Conservation (phyloP, 2,888 invertebrate species). For the Callosobruchus maculatus region DNA sequence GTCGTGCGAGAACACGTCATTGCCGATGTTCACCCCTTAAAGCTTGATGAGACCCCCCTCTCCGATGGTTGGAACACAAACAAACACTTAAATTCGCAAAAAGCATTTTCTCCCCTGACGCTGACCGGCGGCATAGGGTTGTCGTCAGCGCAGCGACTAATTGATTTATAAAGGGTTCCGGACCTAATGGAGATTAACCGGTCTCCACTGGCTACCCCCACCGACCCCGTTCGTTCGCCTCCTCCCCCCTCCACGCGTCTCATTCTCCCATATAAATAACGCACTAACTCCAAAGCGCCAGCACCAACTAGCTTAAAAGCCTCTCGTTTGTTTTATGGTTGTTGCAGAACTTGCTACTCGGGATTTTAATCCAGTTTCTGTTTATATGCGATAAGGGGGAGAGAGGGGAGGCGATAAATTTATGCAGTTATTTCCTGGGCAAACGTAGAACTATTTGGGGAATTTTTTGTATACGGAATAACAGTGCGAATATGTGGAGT, state of each 20-base stretch:
- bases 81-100: not conserved
- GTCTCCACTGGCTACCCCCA: not conserved
- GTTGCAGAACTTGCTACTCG: not conserved
- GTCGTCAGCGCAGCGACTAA: not conserved
- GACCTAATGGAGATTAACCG: not conserved
- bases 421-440: not conserved
- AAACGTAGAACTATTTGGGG: not conserved
- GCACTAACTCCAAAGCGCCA: not conserved
- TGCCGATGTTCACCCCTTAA: no score
- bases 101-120: not conserved
- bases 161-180: not conserved
- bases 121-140: not conserved
- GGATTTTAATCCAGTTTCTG: not conserved
- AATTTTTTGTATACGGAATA: no score
- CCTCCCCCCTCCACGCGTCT: not conserved
- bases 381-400: not conserved
- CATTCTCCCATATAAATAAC: not conserved
- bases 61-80: no score
- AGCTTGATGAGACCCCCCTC: no score
- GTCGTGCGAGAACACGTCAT: no score
- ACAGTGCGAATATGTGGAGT: no score
- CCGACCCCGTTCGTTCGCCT: no score
- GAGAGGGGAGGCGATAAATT: not conserved
- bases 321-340: not conserved
- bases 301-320: not conserved